Evolutionary conservation across 92 coral and sea anemone genomes (phyloP).

Genomic region (Palythoa grandiflora): DNA sequence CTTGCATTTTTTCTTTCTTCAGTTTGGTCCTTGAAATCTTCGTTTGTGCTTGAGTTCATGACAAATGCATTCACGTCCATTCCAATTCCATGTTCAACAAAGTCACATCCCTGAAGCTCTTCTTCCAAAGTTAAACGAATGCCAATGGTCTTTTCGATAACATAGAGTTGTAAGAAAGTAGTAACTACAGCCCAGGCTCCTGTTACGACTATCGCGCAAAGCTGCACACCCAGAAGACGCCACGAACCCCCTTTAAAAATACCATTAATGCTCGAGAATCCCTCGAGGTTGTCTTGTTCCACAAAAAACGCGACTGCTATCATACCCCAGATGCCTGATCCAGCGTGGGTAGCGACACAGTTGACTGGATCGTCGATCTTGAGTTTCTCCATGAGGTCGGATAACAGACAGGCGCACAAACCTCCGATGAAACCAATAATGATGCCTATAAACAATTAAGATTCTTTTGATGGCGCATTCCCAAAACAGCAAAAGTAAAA

Average conservation of each 20-base stretch:
- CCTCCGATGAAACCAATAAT: constrained; percentile 86
- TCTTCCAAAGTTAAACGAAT: no score
- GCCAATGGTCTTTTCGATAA: constrained; percentile 46
- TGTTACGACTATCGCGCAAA: constrained; percentile 63
- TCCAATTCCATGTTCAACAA: constrained; percentile 82
- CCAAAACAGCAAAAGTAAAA: no score
- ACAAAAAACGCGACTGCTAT: constrained; percentile 82
- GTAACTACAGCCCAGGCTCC: constrained; percentile 77
- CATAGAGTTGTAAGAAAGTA: constrained; percentile 60
- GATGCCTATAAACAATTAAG: constrained; percentile 27
- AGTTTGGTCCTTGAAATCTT: background rate
- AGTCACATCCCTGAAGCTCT: constrained; percentile 72
- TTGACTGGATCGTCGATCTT: constrained; percentile 90
- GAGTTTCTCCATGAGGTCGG: constrained; percentile 67
- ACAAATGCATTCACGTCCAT: background rate
- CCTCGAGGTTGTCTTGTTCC: constrained; percentile 73
- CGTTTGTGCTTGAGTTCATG: background rate
- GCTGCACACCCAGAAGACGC: constrained; percentile 74
- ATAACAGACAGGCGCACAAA: constrained; percentile 74
- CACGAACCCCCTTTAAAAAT: constrained; percentile 80
- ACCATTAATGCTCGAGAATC: constrained; percentile 65
- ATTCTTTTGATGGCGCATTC: no score
- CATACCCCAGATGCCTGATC: constrained; percentile 87
- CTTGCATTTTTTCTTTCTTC: background rate
- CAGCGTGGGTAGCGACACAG: constrained; percentile 81